A percentile compares a stretch with the other conserved stretches of the same genome.
Conservation (phyloP, 2,113 vertebrate species). For the Anas platyrhynchos region DNA sequence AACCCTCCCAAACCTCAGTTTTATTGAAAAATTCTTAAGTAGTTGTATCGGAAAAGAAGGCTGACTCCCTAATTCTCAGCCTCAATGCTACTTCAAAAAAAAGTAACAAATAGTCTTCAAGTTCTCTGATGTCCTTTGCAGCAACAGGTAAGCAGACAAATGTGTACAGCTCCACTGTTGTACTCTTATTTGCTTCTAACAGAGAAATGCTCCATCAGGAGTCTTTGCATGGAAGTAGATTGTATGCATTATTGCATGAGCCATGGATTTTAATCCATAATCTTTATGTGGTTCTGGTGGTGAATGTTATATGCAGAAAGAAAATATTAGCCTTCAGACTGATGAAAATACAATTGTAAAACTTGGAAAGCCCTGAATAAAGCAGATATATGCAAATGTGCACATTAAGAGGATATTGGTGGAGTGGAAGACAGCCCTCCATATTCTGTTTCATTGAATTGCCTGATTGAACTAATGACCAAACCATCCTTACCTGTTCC, state of each 20-base stretch:
- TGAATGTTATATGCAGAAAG: background rate
- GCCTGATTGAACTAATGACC: background rate
- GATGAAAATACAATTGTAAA: background rate
- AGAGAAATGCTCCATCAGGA: background rate
- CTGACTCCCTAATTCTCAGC: background rate
- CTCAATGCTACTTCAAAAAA: background rate
- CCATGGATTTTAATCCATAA: background rate
- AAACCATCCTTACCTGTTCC: background rate
- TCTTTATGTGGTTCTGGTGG: background rate
- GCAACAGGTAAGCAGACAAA: background rate
- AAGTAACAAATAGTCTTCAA: background rate
- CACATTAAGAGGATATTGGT: background rate
- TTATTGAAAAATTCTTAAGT: background rate
- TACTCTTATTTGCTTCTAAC: background rate
- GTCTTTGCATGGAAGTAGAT: background rate
- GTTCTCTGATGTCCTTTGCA: background rate
- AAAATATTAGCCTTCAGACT: background rate
- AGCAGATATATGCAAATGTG: background rate
- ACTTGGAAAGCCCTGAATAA: background rate
- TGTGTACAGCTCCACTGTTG: background rate
- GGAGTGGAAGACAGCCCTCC: background rate
- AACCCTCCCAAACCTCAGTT: background rate
- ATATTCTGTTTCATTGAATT: background rate
- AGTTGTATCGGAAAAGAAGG: background rate
- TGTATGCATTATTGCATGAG: background rate